Evolutionary conservation across 2,113 vertebrate genomes (phyloP).

Genomic region (Chaetura pelagica): DNA sequence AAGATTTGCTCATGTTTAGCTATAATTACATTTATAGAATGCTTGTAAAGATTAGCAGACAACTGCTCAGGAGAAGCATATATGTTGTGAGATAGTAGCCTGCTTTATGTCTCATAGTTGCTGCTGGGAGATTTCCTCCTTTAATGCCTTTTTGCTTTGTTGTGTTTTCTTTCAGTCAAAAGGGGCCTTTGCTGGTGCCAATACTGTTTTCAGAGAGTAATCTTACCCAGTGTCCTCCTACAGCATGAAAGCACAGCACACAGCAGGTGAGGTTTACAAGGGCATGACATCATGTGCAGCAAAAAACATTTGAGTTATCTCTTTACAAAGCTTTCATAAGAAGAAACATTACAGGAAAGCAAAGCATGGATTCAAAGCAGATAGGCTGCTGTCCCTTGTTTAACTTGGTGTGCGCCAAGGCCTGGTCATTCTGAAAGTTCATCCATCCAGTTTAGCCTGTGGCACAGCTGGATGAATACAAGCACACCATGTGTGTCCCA

Average conservation of each 20-base stretch:
- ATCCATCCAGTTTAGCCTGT: neutral
- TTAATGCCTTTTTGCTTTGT: neutral
- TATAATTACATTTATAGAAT: neutral
- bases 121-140: neutral
- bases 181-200: neutral
- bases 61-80: neutral
- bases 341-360: neutral
- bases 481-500: neutral
- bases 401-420: neutral
- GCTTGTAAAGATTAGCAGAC: neutral
- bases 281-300: neutral
- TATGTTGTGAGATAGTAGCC: neutral
- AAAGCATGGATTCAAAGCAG: neutral
- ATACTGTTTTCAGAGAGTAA: neutral
- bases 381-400: neutral
- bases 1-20: neutral
- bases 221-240: neutral
- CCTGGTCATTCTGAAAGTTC: neutral
- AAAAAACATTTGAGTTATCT: neutral
- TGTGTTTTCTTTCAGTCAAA: neutral
- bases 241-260: neutral
- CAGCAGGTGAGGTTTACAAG: neutral
- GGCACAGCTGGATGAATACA: neutral
- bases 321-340: neutral
- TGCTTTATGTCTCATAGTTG: neutral